These are phyloP conservation scores for Leptinotarsa peninsularis DNA, from an alignment of 2,888 invertebrate species.

Conservation along the genomic window DNA sequence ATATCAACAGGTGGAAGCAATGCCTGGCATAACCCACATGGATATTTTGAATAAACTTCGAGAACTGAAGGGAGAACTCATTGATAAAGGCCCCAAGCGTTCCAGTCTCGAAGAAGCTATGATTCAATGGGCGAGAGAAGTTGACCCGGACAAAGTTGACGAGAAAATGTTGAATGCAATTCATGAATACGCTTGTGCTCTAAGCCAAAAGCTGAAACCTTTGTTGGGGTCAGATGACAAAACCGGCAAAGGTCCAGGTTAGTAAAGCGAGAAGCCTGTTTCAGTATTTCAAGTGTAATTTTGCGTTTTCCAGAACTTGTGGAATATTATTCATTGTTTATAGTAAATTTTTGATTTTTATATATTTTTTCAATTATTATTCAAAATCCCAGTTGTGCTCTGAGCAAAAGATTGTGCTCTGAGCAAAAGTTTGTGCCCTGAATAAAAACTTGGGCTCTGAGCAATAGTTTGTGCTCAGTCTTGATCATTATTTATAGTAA, in stretches of 20 bases:
- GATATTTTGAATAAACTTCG: constrained; percentile 53
- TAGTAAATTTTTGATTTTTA: too few species aligned
- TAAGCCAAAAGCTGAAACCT: constrained; percentile 49
- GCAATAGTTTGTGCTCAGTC: too few species aligned
- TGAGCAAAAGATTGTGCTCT: too few species aligned
- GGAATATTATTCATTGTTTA: too few species aligned
- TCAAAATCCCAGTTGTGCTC: too few species aligned
- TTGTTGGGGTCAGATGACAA: neutral
- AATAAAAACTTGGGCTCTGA: too few species aligned
- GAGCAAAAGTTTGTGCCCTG: too few species aligned
- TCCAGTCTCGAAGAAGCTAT: constrained; percentile 52
- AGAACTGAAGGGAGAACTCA: constrained; percentile 38
- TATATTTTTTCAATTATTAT: too few species aligned
- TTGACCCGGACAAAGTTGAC: constrained; percentile 55
- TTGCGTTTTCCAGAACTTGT: too few species aligned
- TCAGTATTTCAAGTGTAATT: too few species aligned
- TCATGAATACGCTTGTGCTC: constrained; percentile 51
- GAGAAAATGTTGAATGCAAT: constrained; percentile 54
- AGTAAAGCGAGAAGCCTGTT: too few species aligned
- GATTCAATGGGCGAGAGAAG: constrained; percentile 55
- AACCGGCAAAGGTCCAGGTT: neutral
- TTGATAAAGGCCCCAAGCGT: constrained; percentile 32
- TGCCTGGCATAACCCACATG: constrained; percentile 51
- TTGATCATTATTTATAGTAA: too few species aligned
- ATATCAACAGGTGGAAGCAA: constrained; percentile 10